phyloP scores from a whole-genome alignment of 2,888 invertebrate species.

The Cabera pusaria region DNA sequence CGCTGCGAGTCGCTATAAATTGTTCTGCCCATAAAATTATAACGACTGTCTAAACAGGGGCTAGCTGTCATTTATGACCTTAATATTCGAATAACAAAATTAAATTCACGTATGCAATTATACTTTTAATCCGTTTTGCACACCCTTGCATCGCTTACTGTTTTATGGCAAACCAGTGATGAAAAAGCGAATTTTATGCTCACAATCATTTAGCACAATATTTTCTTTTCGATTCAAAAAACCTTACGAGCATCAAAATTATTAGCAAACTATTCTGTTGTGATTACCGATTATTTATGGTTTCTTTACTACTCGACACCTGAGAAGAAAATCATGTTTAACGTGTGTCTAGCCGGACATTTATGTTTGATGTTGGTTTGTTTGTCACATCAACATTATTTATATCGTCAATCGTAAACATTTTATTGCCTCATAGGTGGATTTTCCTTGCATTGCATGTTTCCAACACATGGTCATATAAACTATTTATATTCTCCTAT shows the following conservation, averaged over 20 bases:
- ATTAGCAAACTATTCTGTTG: neutral
- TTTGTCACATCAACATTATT: conserved; percentile 60
- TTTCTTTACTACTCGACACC: conserved; percentile 21
- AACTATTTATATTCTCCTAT: conserved; percentile 43
- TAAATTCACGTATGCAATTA: conserved; percentile 42
- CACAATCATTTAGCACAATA: too few species aligned
- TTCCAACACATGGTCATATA: conserved; percentile 45
- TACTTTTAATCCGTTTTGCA: conserved; percentile 48
- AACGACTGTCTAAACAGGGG: conserved; percentile 80
- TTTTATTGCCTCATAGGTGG: conserved; percentile 55
- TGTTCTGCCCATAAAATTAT: conserved; percentile 70
- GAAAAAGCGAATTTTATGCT: too few species aligned
- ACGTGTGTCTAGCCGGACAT: conserved; percentile 31
- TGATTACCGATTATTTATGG: conserved; percentile 4
- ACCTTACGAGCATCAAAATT: too few species aligned
- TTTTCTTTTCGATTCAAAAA: too few species aligned
- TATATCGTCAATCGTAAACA: conserved; percentile 66
- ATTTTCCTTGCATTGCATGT: conserved; percentile 47
- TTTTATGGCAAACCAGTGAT: conserved; percentile 18
- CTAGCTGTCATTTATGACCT: conserved; percentile 69
- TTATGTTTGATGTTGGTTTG: conserved; percentile 48
- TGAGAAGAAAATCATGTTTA: conserved; percentile 25
- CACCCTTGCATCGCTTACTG: conserved; percentile 27
- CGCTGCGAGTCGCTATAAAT: conserved; percentile 69
- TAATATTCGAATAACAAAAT: conserved; percentile 62